Conservation (phyloP, 1,140 invertebrate genomes). For the Homalodisca vitripennis region DNA sequence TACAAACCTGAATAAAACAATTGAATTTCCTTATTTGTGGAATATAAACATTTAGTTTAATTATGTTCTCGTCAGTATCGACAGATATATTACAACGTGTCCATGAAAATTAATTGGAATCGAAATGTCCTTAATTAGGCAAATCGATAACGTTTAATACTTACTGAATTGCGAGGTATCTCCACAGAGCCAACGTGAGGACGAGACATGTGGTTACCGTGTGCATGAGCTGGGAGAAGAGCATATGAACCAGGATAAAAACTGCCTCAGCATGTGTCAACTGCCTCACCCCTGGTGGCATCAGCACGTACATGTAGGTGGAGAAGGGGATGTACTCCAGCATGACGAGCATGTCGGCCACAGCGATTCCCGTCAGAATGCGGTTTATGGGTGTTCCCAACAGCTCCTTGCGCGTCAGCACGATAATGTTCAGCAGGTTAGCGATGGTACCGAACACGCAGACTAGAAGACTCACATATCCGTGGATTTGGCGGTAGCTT, state of each 20-base stretch:
- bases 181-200: conserved; percentile 75
- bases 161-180: conserved; percentile 66
- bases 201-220: conserved; percentile 85
- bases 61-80: no score
- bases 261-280: conserved; percentile 67
- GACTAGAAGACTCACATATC: conserved; percentile 68
- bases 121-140: no score
- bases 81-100: no score
- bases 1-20: no score
- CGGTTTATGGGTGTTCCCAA: conserved; percentile 77
- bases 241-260: conserved; percentile 74
- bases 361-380: conserved; percentile 76
- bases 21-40: no score
- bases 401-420: conserved; percentile 83
- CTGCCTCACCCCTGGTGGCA: conserved; percentile 54
- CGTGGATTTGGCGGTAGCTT: conserved; percentile 47
- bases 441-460: conserved; percentile 86
- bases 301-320: conserved; percentile 66
- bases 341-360: conserved; percentile 85
- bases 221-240: conserved; percentile 77
- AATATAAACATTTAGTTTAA: no score
- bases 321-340: conserved; percentile 83
- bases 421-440: conserved; percentile 87
- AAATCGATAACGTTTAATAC: no score
- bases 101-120: no score